Base-by-base conservation (phyloP, 2,113 vertebrate species). In the Australoheros scitulus region DNA sequence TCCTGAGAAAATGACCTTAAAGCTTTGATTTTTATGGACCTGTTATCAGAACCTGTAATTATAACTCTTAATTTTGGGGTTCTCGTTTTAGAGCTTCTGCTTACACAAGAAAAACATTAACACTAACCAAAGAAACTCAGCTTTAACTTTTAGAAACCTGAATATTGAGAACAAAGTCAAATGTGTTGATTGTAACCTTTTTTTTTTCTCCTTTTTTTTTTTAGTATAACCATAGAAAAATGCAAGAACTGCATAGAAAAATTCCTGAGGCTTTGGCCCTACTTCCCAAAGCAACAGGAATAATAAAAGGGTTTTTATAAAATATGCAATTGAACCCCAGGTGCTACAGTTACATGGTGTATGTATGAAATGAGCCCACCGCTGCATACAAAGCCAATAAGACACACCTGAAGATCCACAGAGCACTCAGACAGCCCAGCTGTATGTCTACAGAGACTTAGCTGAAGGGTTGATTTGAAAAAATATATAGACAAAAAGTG, bases 241-340 rank as follows among this genome's bases (percentile, higher is more conserved):
- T 10, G 34, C 7, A 34, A 34, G 34, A 34, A 34, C 34, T 2
- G 6, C 34, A 34, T 34, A 32, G 32, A 32, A 32, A 32, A 6
- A 32, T 32, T 6, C 32, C 32, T 32, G 32, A 6, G 6, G 29
- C 29, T 36, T 36, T 52, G 24, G 65, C 43, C 43, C 17, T 17
- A 52, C 50, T 32, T 52, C 17, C 43, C 17, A 72, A 26, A 52
- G 10, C 17, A 15, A 72, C 1, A 0, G 43, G 24, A 52, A 10
- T 52, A 72, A 72, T 6, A 3, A 72, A 52, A 14, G 0, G 0
- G 1, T n/a, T 52, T 72, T 72, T 72, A 72, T 72, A n/a, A 72
- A 72, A 72, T 52, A 32, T 52, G 26, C 65, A 72, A 18, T 72
- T 26, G 7, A 52, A 52, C 15, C 10, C 24, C 24, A 72, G 65